Conservation (phyloP, 2,797 vertebrate genomes). For the Pseudochirops corinnae region DNA sequence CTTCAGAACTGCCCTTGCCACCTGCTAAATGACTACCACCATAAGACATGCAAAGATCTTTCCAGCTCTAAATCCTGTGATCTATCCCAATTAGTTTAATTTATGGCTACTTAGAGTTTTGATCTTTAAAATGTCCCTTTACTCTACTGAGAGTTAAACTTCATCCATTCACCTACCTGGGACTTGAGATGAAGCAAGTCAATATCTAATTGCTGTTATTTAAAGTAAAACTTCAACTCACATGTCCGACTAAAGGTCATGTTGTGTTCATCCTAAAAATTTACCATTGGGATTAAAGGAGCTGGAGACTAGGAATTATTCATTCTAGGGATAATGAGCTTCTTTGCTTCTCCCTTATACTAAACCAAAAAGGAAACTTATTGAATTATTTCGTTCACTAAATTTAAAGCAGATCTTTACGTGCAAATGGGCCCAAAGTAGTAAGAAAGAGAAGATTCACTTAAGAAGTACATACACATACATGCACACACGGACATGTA, state of each 20-base stretch:
- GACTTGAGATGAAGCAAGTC: background rate
- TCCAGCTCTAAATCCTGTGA: background rate
- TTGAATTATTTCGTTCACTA: background rate
- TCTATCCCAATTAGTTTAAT: background rate
- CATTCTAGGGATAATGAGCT: background rate
- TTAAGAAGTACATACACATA: background rate
- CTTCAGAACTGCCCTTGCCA: background rate
- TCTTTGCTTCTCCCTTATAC: background rate
- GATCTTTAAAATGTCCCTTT: background rate
- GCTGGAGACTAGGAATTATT: slow-evolving; percentile 33
- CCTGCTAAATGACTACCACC: background rate
- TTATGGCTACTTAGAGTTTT: slow-evolving; percentile 3
- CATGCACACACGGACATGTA: background rate
- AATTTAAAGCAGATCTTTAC: slow-evolving; percentile 57
- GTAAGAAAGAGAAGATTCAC: slow-evolving; percentile 2
- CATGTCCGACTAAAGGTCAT: background rate
- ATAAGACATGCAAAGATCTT: background rate
- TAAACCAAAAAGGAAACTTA: slow-evolving; percentile 57
- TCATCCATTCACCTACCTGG: background rate
- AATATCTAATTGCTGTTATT: background rate
- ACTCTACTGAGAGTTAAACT: slow-evolving; percentile 9
- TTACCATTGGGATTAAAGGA: slow-evolving; percentile 22
- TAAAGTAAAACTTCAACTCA: background rate
- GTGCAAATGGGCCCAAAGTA: slow-evolving; percentile 25
- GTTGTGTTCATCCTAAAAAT: background rate